phyloP scores from a whole-genome alignment of 2,797 vertebrate species.

The Sebastes vulpes region DNA sequence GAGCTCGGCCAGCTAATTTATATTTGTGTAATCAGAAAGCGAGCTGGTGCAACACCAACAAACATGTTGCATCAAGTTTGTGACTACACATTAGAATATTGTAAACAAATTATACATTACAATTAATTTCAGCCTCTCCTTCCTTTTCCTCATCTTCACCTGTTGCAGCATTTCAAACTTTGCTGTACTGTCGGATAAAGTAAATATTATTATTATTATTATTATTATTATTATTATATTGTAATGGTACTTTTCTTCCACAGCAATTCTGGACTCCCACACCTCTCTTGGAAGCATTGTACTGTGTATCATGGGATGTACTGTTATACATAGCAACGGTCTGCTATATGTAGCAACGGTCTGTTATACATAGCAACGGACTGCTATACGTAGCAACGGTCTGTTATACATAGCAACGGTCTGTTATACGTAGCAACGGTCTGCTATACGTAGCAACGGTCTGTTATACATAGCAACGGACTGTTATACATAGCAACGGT shows the following conservation, averaged over 20 bases:
- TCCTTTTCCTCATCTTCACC: not conserved
- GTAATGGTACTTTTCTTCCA: not conserved
- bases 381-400: too few relatives aligned
- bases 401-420: too few relatives aligned
- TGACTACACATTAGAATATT: not conserved
- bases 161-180: not conserved
- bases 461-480: too few relatives aligned
- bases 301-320: not conserved
- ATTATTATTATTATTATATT: too few relatives aligned
- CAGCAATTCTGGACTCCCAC: not conserved
- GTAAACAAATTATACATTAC: not conserved
- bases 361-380: too few relatives aligned
- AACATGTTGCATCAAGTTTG: not conserved
- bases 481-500: too few relatives aligned
- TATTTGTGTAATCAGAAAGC: not conserved
- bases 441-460: too few relatives aligned
- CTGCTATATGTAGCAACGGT: accelerated
- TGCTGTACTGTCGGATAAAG: not conserved
- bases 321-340: too few relatives aligned
- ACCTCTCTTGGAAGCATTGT: not conserved
- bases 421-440: too few relatives aligned
- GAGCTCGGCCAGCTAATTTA: not conserved
- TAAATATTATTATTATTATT: not conserved
- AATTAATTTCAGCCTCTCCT: not conserved
- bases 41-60: not conserved